phyloP scores from a whole-genome alignment of 37 sponge, comb jelly and placozoan genomes.

The Axinella damicornis region DNA sequence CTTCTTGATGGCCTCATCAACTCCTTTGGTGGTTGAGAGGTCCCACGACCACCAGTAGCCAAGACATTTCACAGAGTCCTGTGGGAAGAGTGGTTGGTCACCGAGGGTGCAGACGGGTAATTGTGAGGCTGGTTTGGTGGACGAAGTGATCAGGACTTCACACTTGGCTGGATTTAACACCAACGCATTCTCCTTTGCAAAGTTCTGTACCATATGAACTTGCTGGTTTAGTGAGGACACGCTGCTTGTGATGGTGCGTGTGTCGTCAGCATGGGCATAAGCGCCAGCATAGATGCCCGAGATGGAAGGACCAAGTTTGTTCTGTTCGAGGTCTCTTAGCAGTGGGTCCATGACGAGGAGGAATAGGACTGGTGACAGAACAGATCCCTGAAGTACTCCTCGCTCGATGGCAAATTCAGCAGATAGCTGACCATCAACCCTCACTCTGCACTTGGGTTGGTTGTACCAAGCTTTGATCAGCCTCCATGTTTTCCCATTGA shows the following conservation, averaged over 20 bases:
- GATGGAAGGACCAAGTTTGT: neutral
- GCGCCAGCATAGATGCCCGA: neutral
- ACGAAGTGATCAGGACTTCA: slow-evolving; percentile 15
- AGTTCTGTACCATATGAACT: neutral
- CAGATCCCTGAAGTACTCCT: slow-evolving; percentile 24
- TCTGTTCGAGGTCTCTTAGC: neutral
- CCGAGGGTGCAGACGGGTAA: neutral
- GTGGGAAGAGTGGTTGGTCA: neutral
- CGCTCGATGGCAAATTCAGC: neutral
- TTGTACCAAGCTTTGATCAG: slow-evolving; percentile 12
- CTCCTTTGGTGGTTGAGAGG: neutral
- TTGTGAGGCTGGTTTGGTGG: neutral
- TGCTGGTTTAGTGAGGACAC: neutral
- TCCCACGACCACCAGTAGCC: slow-evolving; percentile 28
- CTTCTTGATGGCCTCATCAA: slow-evolving; percentile 17
- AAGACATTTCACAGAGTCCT: neutral
- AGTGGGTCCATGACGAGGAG: slow-evolving; percentile 38
- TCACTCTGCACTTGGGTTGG: neutral
- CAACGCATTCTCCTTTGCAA: slow-evolving; percentile 7
- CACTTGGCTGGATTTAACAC: slow-evolving; percentile 20
- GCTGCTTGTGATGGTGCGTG: neutral
- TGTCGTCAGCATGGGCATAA: slow-evolving; percentile 32
- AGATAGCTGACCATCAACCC: slow-evolving; percentile 11
- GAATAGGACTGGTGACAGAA: slow-evolving; percentile 16
- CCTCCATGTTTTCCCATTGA: slow-evolving; percentile 28